Evolutionary conservation across 23 tunicate genomes (phyloP), one percentile per base, ranked within the genome.

Genomic region (Pegea sp.): DNA sequence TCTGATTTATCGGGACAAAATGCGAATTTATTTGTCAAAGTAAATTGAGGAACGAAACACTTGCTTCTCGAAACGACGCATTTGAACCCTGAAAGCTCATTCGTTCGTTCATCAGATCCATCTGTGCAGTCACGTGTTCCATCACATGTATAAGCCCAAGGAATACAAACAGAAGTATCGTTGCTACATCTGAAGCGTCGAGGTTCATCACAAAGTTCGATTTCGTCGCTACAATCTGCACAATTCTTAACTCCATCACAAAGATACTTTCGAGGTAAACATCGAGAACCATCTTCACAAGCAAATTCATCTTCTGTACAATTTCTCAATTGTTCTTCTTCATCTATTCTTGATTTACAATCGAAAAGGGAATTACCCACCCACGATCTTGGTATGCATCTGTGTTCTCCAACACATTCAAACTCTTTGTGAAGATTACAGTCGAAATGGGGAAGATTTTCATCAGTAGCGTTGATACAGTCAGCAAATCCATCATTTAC

Each of bases 221-320:
- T 16, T 38, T 38, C 46, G 46, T 38, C 46, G 16, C 46, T 38
- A 16, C 46, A 38, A 38, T 38, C 46, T 38, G 13, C 13, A 38
- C 46, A 38, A 38, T 38, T 38, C 46, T 38, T 38, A 8, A 38
- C 46, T 11, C 46, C 46, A 38, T 38, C 46, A 38, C 46, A 38
- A 11, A 38, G 11, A 16, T 8, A 38, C 46, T 38, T 38, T 16
- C 16, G 11, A 11, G 46, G 46, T 38, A 38, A 11, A 16, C 46
- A 38, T 16, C 46, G 11, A 16, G 13, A 8, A 11, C 16, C 13
- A 16, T 38, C 46, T 16, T 16, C 46, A 38, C 46, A 38, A 11
- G 16, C 11, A 38, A 38, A 38, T 16, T 38, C 46, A 16, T 16
- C 16, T 38, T 38, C 46, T 8, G 13, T 16, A 16, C 46, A 38